Evolutionary conservation across 2,888 invertebrate genomes (phyloP), one percentile per base, ranked within the genome.

Genomic region (Dioctria linearis): DNA sequence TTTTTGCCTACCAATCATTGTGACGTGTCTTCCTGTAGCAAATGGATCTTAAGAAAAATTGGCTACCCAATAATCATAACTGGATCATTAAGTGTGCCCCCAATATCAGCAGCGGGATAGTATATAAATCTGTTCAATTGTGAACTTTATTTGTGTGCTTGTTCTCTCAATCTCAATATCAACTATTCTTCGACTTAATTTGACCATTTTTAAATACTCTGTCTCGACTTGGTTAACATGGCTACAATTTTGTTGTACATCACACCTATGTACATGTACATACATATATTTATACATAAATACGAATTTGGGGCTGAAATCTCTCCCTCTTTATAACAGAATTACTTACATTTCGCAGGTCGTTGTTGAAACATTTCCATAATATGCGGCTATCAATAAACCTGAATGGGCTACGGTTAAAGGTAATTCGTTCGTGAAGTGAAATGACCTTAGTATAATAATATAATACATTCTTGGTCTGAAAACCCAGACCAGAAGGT

Each of bases 331-430:
- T 25, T 25, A 25, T 59, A 43, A 43, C 9, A 61, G 37, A 75
- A 75, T 75, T 59, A 25, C 71, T 9, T n/a, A 59, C 75, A 13
- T 75, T 75, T 75, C 73, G n/a, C 59, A 61, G 61, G 42, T 57
- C 75, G 59, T 61, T 75, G 8, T 42, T 75, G 61, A 75, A 40
- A 59, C 61, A 25, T 61, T 59, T 59, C 42, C 46, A 59, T 75
- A 75, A 61, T 59, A 59, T 61, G 61, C 57, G 75, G 59, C 75
- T 75, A 75, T 75, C 75, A 75, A 75, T 75, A 61, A 59, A 59
- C 13, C 43, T 75, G 43, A 6, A 57, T 75, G 75, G 40, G 9
- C 9, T 25, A 42, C n/a, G 75, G 46, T 75, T 75, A 57, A 59
- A 13, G 25, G 61, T 61, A 75, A 59, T 75, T 75, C 57, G 13